Evolutionary conservation across 2,797 vertebrate species (phyloP), one percentile per base, ranked within the genome.

Genomic region (Zonotrichia albicollis): DNA sequence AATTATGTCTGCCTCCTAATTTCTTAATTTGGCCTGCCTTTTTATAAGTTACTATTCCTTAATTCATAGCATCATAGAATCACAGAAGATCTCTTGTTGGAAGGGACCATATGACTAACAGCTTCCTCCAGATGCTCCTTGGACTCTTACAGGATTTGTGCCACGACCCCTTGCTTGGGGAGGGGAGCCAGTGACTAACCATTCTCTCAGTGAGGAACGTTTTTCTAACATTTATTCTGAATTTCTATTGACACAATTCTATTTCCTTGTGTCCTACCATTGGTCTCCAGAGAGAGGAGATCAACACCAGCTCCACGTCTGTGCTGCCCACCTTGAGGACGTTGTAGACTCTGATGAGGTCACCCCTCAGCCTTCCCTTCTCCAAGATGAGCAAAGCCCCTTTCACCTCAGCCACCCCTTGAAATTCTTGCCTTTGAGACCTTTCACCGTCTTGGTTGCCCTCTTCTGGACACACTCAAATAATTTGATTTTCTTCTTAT

Each of bases 231-330:
- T 53, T 43, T 34, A 36, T 2, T 38, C 18, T 62, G 67, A 86
- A 32, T 13, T 55, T 83, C 16, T 32, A 6, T 15, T 42, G 46
- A 36, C 1, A 3, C 22, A 55, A 10, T 60, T 78, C 22, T 19
- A 4, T 36, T 70, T 60, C n/a, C n/a, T 70, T 3, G 4, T 45
- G 17, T 51, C 7, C n/a, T 60, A 4, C 43, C 0, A 0, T 0
- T 82, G 26, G 7, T 67, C 27, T 76, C 13, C 54, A 77, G 50
- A 84, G 21, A 71, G 30, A 62, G 48, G n/a, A 57, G 11, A 72
- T 38, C 27, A 76, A 14, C 45, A 54, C 10, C 2, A 17, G 7
- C 16, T 48, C 12, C 5, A 22, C 11, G 14, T 22, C 25, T 0
- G 12, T 34, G 25, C 9, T 38, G 20, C 9, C 17, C 19, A 3